Conservation (phyloP, 2,113 vertebrate species). For the Motacilla tschutschensis region DNA sequence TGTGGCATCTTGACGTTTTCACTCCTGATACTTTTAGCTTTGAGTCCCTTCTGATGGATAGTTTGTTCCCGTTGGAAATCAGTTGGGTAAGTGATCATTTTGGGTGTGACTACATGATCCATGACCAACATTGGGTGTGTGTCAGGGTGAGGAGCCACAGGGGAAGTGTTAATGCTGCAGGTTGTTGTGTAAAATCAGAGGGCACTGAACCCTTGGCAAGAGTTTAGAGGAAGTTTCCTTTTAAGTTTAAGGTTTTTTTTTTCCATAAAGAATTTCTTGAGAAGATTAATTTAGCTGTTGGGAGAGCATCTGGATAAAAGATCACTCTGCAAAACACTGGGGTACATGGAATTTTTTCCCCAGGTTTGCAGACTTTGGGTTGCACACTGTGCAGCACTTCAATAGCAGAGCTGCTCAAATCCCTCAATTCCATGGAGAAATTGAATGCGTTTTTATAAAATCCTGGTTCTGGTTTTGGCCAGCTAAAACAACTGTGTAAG, state of each 20-base stretch:
- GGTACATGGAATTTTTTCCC: neutral
- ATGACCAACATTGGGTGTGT: accelerated
- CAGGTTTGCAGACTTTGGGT: neutral
- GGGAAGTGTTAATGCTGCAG: neutral
- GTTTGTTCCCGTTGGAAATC: neutral
- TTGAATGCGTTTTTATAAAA: conserved; percentile 21
- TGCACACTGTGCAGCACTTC: neutral
- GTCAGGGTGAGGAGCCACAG: accelerated
- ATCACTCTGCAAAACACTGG: neutral
- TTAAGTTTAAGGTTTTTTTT: neutral
- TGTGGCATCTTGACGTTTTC: neutral
- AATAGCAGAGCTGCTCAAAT: neutral
- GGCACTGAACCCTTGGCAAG: neutral
- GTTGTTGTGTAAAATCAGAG: neutral
- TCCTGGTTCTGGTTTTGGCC: conserved; percentile 46
- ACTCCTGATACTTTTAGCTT: neutral
- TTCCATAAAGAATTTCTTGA: neutral
- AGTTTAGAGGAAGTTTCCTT: neutral
- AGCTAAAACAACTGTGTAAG: conserved; percentile 35
- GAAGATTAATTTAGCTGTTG: neutral
- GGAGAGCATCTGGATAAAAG: conserved; percentile 35
- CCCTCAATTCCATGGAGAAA: neutral
- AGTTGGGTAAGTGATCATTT: accelerated
- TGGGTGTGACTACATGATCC: accelerated
- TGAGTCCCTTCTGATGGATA: neutral